A percentile compares a stretch with the other conserved stretches of the same genome.
Conservation (phyloP, 64 coral and sea anemone genomes). For the Exaiptasia diaphana region DNA sequence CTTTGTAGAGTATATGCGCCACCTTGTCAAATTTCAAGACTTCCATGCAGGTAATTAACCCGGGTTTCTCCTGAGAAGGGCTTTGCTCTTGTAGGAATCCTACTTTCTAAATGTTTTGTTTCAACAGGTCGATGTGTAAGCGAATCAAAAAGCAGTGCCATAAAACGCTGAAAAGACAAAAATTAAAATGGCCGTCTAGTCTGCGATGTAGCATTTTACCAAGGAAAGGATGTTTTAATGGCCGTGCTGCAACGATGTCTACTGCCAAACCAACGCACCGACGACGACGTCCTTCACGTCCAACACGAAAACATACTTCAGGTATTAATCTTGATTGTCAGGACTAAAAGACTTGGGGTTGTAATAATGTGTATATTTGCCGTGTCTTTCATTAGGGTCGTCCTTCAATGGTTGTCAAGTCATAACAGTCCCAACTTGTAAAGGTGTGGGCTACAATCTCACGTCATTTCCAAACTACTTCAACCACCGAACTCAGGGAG, state of each 20-base stretch:
- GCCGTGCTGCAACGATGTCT: background rate
- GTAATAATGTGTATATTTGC: too few species aligned
- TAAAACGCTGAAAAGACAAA: background rate
- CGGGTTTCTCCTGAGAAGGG: background rate
- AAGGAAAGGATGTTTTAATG: background rate
- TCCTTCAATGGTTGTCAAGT: too few species aligned
- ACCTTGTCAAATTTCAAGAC: background rate
- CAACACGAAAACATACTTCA: too few species aligned
- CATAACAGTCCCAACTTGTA: conserved; percentile 43
- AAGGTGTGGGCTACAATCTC: conserved; percentile 42
- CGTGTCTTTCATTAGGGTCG: too few species aligned
- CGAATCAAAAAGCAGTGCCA: background rate
- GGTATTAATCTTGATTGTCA: too few species aligned
- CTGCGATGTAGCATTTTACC: background rate
- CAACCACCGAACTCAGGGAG: conserved; percentile 25
- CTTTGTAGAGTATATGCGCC: conserved; percentile 32
- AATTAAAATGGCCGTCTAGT: background rate
- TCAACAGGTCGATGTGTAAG: background rate
- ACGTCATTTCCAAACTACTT: conserved; percentile 58
- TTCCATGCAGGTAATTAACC: background rate
- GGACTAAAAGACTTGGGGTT: too few species aligned
- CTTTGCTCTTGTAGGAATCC: background rate
- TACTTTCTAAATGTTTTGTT: background rate
- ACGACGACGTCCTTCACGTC: too few species aligned
- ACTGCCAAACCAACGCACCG: too few species aligned